Base-by-base conservation (phyloP, 2,888 invertebrate species). In the Glaucopsyche alexis region DNA sequence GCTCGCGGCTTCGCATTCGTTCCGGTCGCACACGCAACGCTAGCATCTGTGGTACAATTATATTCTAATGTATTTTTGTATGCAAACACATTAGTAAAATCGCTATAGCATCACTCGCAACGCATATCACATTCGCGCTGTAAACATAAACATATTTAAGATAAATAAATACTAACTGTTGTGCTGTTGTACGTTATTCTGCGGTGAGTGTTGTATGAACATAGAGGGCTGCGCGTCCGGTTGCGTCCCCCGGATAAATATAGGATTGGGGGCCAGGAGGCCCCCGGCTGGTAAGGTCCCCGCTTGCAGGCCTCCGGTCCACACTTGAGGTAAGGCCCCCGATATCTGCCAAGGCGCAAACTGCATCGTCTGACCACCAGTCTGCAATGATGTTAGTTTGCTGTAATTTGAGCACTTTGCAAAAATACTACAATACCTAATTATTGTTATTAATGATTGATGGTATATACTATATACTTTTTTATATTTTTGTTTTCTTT, bases 171-270 rank as follows among this genome's bases (percentile, higher is more conserved):
- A 91, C 92, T 89, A 79, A 92, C 92, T 89, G 80, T 83, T 82
- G 90, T 79, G 95, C 81, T 79, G 95, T 81, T 85, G 91, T 1
- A 90, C 80, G 75, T 80, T 87, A 78, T 87, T 91, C 78, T 95
- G 95, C 14, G 97, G 96, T 78, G 95, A 96, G 78, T 95, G 95
- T 80, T 96, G 96, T 80, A 98, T 97, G 84, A 97, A 97, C 96
- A 98, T 96, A 49, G 95, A 94, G 13, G 93, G 92, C 13, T 84
- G 81, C 0, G 94, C 90, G 83, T 97, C 97, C 1, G 95, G 95
- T 83, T 97, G 97, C 0, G 96, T 94, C 29, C 97, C 96, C 60
- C 97, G 90, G 78, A 98, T 97, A 85, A 96, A 96, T 81, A 97
- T 97, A 8, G 96, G 96, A 89, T 97, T 97, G 16, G 95, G 96